Percentiles rank a stretch among this genome's conserved stretches.
phyloP scores from a whole-genome alignment of 2,797 vertebrate species.

The Semotilus atromaculatus region DNA sequence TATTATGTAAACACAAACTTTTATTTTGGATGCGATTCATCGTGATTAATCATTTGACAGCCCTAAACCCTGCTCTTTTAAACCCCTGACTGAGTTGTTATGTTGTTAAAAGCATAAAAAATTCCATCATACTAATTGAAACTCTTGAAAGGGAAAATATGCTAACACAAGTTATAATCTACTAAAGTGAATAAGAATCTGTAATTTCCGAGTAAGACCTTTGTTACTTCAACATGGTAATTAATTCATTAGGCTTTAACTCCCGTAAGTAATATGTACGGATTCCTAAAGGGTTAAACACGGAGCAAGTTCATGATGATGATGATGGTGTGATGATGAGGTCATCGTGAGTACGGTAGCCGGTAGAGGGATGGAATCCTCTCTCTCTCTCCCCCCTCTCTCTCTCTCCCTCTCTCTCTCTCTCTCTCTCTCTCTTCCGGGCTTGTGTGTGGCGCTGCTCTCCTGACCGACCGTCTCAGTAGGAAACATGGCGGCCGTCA shows the following conservation, averaged over 20 bases:
- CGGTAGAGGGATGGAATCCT: background rate
- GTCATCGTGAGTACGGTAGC: constrained; percentile 24
- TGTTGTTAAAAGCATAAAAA: background rate
- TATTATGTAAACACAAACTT: too few species aligned
- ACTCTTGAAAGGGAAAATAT: background rate
- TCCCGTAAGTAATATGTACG: too few species aligned
- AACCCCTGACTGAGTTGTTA: too few species aligned
- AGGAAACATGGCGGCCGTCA: constrained; percentile 88
- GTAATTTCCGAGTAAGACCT: background rate
- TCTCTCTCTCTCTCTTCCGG: constrained; percentile 6
- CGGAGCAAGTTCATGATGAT: background rate
- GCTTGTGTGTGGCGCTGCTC: background rate
- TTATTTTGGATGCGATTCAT: too few species aligned
- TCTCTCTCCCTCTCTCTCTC: background rate
- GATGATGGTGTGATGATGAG: constrained; percentile 25
- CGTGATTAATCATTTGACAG: too few species aligned
- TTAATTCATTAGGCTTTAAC: background rate
- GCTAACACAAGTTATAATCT: background rate
- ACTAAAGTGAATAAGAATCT: background rate
- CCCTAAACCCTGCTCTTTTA: too few species aligned
- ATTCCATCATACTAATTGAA: background rate
- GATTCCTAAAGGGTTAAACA: constrained; percentile 6
- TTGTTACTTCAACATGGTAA: background rate
- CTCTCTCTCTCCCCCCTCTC: background rate
- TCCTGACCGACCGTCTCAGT: constrained; percentile 35